Percentiles rank a stretch among this genome's conserved stretches.
Conservation (phyloP, 2,113 vertebrate genomes). For the Leptosomus discolor region DNA sequence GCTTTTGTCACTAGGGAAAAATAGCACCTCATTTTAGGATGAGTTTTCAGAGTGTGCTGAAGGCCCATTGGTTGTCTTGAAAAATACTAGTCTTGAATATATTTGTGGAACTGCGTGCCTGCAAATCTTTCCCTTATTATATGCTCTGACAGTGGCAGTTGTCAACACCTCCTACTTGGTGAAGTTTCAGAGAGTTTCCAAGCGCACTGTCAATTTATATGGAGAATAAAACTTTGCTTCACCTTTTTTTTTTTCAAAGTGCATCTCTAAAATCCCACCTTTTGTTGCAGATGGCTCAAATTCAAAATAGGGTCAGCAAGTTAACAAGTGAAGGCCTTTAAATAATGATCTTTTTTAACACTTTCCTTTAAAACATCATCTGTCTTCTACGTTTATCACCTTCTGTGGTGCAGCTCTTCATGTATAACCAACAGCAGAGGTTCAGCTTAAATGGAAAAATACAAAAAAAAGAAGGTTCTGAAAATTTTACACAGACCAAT, state of each 20-base stretch:
- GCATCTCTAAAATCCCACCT: background rate
- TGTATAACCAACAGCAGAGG: background rate
- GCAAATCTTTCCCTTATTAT: background rate
- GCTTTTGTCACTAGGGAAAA: background rate
- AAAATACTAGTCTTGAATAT: background rate
- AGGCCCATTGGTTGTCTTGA: background rate
- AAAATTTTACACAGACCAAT: background rate
- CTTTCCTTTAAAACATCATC: background rate
- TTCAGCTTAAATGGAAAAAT: background rate
- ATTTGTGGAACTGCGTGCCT: background rate
- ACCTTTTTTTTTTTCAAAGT: background rate
- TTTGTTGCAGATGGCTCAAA: background rate
- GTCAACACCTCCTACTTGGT: slow-evolving; percentile 52
- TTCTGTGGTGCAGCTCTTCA: background rate
- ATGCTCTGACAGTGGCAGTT: background rate
- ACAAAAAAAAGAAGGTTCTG: background rate
- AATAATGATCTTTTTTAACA: background rate
- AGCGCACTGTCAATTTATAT: background rate
- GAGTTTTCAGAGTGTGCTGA: background rate
- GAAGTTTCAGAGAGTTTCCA: background rate
- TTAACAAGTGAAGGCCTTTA: background rate
- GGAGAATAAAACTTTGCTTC: background rate
- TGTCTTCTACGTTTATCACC: background rate
- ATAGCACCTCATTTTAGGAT: background rate
- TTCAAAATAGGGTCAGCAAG: background rate